phyloP scores from a whole-genome alignment of 1,140 invertebrate genomes.

The Trachymyrmex cornetzi region DNA sequence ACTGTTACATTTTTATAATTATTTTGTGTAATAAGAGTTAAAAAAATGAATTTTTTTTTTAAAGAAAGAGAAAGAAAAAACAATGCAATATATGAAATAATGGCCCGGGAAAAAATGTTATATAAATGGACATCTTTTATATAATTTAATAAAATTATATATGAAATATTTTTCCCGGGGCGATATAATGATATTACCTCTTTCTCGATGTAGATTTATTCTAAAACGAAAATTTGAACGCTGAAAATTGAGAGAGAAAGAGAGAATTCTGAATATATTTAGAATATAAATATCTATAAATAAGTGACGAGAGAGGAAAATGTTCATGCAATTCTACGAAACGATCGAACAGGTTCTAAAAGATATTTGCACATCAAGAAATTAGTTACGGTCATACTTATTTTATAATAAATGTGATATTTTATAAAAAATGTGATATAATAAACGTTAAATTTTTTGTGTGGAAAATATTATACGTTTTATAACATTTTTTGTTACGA shows the following conservation, averaged over 20 bases:
- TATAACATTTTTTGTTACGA: not conserved
- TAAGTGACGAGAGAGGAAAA: not conserved
- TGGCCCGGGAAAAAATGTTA: no score
- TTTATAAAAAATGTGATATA: no score
- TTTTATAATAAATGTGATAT: not conserved
- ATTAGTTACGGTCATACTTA: not conserved
- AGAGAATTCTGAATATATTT: not conserved
- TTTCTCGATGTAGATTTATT: slow-evolving; percentile 4
- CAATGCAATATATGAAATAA: not conserved
- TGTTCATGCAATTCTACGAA: not conserved
- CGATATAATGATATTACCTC: not conserved
- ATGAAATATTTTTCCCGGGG: no score
- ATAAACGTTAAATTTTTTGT: not conserved
- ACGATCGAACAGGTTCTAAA: not conserved
- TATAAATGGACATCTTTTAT: no score
- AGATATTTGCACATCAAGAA: slow-evolving; percentile 1
- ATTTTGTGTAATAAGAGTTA: not conserved
- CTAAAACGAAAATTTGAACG: not conserved
- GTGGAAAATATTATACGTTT: not conserved
- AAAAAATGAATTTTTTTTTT: not conserved
- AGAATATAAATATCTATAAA: not conserved
- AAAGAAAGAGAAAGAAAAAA: not conserved
- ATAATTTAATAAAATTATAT: no score
- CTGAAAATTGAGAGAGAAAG: not conserved
- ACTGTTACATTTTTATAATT: not conserved